phyloP scores from a whole-genome alignment of 1,140 invertebrate species.

The Portunus trituberculatus region DNA sequence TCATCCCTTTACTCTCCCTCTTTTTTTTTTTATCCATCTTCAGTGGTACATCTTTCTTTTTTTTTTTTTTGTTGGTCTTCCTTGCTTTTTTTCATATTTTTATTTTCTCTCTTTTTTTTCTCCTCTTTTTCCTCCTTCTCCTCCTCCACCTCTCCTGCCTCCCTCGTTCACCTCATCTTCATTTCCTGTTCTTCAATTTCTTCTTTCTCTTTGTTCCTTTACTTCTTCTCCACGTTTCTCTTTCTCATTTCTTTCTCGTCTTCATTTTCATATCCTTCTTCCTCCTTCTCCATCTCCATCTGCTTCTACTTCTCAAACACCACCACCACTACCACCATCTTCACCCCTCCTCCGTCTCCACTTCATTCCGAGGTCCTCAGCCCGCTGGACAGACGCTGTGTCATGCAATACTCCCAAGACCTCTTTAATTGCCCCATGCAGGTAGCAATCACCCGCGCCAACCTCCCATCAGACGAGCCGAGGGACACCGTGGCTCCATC shows the following conservation, averaged over 20 bases:
- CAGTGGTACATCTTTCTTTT: too few relatives aligned
- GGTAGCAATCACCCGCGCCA: constrained; percentile 23
- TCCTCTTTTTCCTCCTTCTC: not conserved
- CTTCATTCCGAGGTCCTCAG: not conserved
- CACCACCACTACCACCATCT: not conserved
- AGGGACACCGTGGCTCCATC: constrained; percentile 8
- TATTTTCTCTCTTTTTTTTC: not conserved
- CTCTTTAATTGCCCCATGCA: constrained; percentile 34
- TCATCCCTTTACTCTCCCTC: not conserved
- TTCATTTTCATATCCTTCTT: not conserved
- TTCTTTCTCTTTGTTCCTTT: too few relatives aligned
- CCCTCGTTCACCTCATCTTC: not conserved
- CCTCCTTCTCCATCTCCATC: too few relatives aligned
- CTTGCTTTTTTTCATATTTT: not conserved
- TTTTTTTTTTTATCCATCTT: too few relatives aligned
- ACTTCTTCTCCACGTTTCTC: too few relatives aligned
- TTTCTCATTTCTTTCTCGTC: not conserved
- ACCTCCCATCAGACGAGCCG: not conserved
- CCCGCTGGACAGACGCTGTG: not conserved
- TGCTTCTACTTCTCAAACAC: not conserved
- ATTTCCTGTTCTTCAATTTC: too few relatives aligned
- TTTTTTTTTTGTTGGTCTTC: not conserved
- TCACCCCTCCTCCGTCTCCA: not conserved
- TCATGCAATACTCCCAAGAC: constrained; percentile 14
- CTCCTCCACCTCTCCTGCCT: not conserved